These are phyloP conservation scores for Cheiracanthium punctorium DNA, from an alignment of 2,888 invertebrate species.

Conservation along the genomic window DNA sequence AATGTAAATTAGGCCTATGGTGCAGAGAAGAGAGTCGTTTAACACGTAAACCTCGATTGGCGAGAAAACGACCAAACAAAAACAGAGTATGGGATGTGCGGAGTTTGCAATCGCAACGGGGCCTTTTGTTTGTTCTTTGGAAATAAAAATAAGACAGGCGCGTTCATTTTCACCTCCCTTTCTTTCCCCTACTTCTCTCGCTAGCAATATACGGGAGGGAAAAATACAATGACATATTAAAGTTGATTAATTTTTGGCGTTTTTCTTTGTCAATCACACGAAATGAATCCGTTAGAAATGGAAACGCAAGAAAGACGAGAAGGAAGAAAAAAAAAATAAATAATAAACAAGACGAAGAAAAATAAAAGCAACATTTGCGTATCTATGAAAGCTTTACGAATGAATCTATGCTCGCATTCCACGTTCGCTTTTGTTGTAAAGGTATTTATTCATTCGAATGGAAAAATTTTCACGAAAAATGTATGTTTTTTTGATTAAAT, in stretches of 20 bases:
- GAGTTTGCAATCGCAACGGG: background rate
- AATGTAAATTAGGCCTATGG: background rate
- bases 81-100: background rate
- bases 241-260: constrained; percentile 66
- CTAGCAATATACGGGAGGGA: background rate
- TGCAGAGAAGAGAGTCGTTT: background rate
- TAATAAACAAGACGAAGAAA: too few species aligned
- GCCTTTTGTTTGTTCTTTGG: background rate
- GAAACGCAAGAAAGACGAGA: background rate
- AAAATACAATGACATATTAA: constrained; percentile 47
- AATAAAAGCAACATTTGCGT: background rate
- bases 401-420: background rate
- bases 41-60: background rate
- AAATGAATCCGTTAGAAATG: background rate
- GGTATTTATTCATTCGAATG: background rate
- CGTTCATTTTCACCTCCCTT: background rate
- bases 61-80: background rate
- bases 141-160: background rate
- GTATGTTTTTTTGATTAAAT: background rate
- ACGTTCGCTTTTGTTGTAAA: background rate
- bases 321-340: background rate
- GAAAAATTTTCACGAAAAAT: background rate
- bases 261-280: constrained; percentile 64
- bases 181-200: background rate
- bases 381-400: background rate